phyloP scores from a whole-genome alignment of 2,113 vertebrate species.

The Malurus cyaneus region DNA sequence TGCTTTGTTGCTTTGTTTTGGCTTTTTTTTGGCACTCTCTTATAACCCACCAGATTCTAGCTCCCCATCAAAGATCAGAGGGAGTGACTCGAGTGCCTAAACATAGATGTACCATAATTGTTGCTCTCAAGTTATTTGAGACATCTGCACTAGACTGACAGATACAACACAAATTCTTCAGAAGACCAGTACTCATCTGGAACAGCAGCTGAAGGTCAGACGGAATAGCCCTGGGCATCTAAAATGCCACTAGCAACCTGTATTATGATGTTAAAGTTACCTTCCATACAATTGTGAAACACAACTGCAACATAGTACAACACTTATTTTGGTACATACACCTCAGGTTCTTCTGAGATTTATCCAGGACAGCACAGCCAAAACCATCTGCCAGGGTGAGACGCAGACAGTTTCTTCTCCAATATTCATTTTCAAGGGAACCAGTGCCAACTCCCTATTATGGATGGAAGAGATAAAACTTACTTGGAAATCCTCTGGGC shows the following conservation, averaged over 20 bases:
- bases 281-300: neutral
- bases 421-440: neutral
- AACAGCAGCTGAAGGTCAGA: neutral
- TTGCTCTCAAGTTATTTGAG: neutral
- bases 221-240: neutral
- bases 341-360: neutral
- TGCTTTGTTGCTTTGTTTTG: neutral
- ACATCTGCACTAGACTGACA: neutral
- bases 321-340: neutral
- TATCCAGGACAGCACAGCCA: neutral
- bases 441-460: neutral
- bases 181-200: neutral
- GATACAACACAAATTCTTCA: neutral
- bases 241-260: neutral
- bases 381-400: neutral
- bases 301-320: neutral
- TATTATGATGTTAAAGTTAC: neutral
- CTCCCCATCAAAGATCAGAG: neutral
- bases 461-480: conserved; percentile 63
- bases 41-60: neutral
- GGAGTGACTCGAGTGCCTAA: neutral
- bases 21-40: neutral
- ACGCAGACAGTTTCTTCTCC: neutral
- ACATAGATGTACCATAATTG: neutral
- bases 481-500: conserved; percentile 85